phyloP scores from a whole-genome alignment of 2,113 vertebrate species.

The Colinus virginianus region DNA sequence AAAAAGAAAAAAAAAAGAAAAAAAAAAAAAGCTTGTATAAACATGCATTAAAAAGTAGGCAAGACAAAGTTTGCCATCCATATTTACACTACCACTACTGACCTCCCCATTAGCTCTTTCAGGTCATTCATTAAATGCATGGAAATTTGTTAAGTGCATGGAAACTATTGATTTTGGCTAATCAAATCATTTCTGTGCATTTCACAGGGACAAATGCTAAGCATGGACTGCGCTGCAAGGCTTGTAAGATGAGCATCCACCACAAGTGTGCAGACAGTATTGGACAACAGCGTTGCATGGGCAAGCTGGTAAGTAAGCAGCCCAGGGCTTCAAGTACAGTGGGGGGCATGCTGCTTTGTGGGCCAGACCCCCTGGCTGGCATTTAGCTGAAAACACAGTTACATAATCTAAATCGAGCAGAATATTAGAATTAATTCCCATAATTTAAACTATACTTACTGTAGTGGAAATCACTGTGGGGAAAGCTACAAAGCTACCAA shows the following conservation, averaged over 20 bases:
- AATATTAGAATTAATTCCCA: neutral
- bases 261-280: conserved; percentile 93
- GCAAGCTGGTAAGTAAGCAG: conserved; percentile 91
- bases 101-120: neutral
- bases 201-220: conserved; percentile 89
- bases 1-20: neutral
- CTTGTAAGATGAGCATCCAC: conserved; percentile 98
- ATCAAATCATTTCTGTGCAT: conserved; percentile 41
- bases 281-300: conserved; percentile 93
- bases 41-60: neutral
- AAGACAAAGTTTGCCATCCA: neutral
- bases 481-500: neutral
- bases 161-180: conserved; percentile 65
- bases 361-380: neutral
- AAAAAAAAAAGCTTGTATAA: accelerated
- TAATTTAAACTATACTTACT: neutral
- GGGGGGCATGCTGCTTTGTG: neutral
- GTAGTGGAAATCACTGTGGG: neutral
- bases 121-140: conserved; percentile 29
- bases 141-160: conserved; percentile 51
- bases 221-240: conserved; percentile 95
- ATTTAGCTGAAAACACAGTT: neutral
- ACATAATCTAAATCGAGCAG: neutral
- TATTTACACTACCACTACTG: neutral
- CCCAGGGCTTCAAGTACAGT: neutral